Evolutionary conservation across 1,140 invertebrate genomes (phyloP), one percentile per base, ranked within the genome.

Genomic region (Episyrphus balteatus): DNA sequence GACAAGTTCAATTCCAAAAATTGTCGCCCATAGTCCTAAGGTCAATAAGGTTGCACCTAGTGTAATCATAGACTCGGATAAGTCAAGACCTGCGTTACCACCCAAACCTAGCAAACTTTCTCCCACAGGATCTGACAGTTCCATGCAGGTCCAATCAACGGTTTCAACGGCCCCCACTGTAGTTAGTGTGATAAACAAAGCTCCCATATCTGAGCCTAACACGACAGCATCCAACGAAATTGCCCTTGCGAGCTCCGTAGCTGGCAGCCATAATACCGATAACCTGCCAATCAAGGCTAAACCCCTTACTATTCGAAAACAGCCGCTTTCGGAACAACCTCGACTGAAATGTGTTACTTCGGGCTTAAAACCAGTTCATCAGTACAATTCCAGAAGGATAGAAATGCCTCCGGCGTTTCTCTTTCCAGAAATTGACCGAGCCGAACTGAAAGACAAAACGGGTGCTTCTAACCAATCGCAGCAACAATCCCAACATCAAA

Each of bases 391-490:
- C 52, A 72, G 83, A 44, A 71, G 81, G 38, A 88, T 83, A 55
- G 86, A 88, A 68, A 85, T 89, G 80, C 84, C 85, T 31, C 84
- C 84, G 14, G 77, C 82, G 15, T 87, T 86, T 62, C 70, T 87
- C 34, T 88, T 87, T 65, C 82, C 83, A 17, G 84, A 88, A 26
- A 26, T 26, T 26, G 21, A 26, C 21, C 21, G 21, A 26, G 21
- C 21, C 3, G 66, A 72, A 51, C 49, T 52, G 11, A 47, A 46
- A 42, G 48, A 45, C 19, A 45, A 33, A 11, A 3, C 46, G 8
- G 32, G 41, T 3, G 33, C 42, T 34, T 19, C 41, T 2, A 32
- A 33, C 11, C 36, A 3, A 14, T 37, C 36, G 31, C 21, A 26
- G 21, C 21, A 26, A 21, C 12, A 39, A 41, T 19, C 30, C 12